phyloP scores from a whole-genome alignment of 1,140 invertebrate genomes.

The Diuraphis noxia region DNA sequence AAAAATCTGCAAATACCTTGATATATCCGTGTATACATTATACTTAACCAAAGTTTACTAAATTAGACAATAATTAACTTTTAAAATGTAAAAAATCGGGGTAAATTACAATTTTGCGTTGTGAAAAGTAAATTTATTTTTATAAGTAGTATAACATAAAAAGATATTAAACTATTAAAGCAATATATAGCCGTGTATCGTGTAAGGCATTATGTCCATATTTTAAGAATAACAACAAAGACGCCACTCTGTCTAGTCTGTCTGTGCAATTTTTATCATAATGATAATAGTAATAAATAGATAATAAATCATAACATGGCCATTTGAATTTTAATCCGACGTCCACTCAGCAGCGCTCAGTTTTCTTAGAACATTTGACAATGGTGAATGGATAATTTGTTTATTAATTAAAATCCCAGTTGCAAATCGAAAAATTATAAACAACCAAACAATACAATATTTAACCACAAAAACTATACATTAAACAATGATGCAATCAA shows the following conservation, averaged over 20 bases:
- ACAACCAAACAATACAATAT: neutral
- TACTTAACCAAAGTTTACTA: neutral
- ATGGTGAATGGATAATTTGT: neutral
- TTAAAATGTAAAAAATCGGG: neutral
- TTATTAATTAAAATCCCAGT: neutral
- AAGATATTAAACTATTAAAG: too few relatives aligned
- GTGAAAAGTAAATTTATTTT: neutral
- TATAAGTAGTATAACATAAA: too few relatives aligned
- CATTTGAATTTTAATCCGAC: neutral
- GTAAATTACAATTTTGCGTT: neutral
- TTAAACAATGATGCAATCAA: neutral
- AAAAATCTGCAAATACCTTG: neutral
- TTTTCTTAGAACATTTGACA: neutral
- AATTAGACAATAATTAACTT: neutral
- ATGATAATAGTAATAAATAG: neutral
- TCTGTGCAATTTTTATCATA: neutral
- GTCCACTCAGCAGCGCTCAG: neutral
- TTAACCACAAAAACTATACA: neutral
- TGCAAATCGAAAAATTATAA: neutral
- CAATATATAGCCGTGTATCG: too few relatives aligned
- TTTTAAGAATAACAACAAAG: neutral
- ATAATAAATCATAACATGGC: neutral
- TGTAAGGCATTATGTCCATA: neutral
- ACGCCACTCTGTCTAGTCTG: neutral
- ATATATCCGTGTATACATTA: neutral